phyloP scores from a whole-genome alignment of 92 coral and sea anemone species.

The Meandrina meandrites region DNA sequence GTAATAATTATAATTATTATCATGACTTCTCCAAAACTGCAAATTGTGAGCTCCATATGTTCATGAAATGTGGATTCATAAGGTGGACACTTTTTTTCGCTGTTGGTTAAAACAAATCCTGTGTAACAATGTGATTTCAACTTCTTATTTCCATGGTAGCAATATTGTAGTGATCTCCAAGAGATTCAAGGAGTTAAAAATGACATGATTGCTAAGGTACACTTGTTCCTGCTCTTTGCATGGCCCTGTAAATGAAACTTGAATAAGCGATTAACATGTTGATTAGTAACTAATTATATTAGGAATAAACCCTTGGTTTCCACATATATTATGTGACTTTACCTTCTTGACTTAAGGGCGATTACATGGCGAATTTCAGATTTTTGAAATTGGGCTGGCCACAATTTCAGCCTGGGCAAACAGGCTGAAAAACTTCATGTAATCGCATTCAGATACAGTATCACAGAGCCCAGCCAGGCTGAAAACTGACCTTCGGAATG shows the following conservation, averaged over 20 bases:
- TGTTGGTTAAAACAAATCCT: background rate
- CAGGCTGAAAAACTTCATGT: too few species aligned
- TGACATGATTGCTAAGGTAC: constrained; percentile 68
- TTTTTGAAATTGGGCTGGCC: too few species aligned
- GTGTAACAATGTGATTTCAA: background rate
- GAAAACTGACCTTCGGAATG: too few species aligned
- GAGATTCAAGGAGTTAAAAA: constrained; percentile 81
- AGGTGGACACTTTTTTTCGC: background rate
- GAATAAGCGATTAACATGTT: background rate
- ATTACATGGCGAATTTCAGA: too few species aligned
- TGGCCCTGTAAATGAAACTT: background rate
- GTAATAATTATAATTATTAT: background rate
- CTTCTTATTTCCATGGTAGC: constrained; percentile 52
- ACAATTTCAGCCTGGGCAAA: too few species aligned
- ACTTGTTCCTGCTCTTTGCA: background rate
- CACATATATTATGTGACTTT: background rate
- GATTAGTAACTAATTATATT: too few species aligned
- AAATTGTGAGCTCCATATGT: background rate
- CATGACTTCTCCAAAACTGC: background rate
- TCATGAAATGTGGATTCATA: background rate
- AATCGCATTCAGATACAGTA: too few species aligned
- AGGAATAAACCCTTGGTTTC: background rate
- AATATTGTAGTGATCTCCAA: constrained; percentile 81
- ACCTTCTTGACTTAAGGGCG: too few species aligned
- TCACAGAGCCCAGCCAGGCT: too few species aligned